These are phyloP conservation scores for Noctua janthe DNA, from an alignment of 2,888 invertebrate species.

Conservation along the genomic window DNA sequence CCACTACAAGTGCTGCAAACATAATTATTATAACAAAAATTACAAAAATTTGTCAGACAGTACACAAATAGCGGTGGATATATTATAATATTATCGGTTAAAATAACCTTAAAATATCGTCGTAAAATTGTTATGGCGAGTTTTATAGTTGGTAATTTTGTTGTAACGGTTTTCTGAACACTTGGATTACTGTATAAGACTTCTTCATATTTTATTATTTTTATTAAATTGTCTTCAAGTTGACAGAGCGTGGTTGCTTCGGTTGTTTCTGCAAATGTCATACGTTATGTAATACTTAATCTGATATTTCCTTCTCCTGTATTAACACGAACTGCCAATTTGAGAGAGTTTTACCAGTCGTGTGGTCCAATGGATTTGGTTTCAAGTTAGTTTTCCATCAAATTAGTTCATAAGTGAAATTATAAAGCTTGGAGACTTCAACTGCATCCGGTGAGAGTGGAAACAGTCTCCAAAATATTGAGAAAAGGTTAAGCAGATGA, in stretches of 20 bases:
- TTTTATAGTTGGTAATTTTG: conserved; percentile 39
- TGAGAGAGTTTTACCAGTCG: too few species aligned
- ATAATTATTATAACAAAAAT: conserved; percentile 13
- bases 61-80: conserved; percentile 3
- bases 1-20: background rate
- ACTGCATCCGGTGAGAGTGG: background rate
- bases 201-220: conserved; percentile 6
- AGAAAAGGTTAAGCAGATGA: background rate
- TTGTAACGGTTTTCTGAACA: conserved; percentile 7
- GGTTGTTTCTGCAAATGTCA: background rate
- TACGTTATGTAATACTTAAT: background rate
- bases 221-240: background rate
- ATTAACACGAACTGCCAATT: background rate
- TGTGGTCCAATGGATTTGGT: background rate
- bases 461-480: background rate
- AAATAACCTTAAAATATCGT: conserved; percentile 27
- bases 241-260: background rate
- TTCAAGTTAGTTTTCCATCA: background rate
- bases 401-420: background rate
- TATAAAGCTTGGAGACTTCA: background rate
- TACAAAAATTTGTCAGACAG: conserved; percentile 1
- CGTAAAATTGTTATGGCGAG: conserved; percentile 24
- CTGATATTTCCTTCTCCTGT: too few species aligned
- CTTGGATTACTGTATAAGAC: conserved; percentile 10
- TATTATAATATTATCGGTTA: conserved; percentile 32